Evolutionary conservation across 2,888 invertebrate genomes (phyloP).

Genomic region (Diogma glabrata): DNA sequence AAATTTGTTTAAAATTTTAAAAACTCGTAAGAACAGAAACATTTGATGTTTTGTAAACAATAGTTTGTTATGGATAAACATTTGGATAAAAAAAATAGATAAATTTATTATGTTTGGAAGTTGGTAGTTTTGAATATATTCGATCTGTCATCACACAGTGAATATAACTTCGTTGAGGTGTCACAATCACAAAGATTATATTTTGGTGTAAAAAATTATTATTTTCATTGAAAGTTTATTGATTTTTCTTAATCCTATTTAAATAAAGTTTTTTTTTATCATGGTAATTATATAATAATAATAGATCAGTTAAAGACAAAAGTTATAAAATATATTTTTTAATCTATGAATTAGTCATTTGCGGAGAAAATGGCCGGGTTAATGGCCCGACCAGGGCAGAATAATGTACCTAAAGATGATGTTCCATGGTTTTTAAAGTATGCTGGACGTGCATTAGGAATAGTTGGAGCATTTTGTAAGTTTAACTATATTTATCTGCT

Average conservation of each 20-base stretch:
- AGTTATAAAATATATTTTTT: background rate
- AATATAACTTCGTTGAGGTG: constrained; percentile 5
- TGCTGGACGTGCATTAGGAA: constrained; percentile 70
- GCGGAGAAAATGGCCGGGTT: constrained; percentile 67
- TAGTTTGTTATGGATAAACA: too few relatives aligned
- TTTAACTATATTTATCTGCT: too few relatives aligned
- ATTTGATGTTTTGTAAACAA: too few relatives aligned
- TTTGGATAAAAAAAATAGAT: too few relatives aligned
- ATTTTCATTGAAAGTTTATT: background rate
- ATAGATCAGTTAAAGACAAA: background rate
- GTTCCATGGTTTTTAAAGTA: constrained; percentile 85
- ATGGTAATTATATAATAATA: constrained; percentile 3
- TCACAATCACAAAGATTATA: background rate
- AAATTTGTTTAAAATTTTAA: too few relatives aligned
- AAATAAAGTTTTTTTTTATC: background rate
- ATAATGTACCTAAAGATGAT: constrained; percentile 65
- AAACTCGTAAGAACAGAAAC: too few relatives aligned
- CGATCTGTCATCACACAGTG: constrained; percentile 8
- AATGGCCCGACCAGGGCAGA: constrained; percentile 71
- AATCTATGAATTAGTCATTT: constrained; percentile 45
- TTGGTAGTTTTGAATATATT: background rate
- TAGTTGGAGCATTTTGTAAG: constrained; percentile 74
- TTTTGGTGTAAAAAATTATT: background rate
- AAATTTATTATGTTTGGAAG: too few relatives aligned
- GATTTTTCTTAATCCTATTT: constrained; percentile 4